Base-by-base conservation (phyloP, 2,797 vertebrate genomes). In the Distichodus sexfasciatus region DNA sequence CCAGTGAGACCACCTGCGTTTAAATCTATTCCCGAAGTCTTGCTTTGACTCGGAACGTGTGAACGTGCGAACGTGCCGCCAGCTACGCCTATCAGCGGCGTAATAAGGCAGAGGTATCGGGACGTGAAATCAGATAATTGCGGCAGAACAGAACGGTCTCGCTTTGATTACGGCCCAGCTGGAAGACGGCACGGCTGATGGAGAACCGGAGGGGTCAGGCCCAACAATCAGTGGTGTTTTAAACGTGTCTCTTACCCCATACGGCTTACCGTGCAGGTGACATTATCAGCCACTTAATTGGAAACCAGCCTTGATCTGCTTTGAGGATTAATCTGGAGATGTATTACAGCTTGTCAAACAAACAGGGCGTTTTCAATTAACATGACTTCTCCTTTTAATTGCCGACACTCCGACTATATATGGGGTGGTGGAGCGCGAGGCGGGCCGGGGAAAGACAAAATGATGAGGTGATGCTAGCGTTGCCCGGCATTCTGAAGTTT, bases 331-430 rank as follows among this genome's bases (percentile, higher is more conserved):
- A 85, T 85, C 71, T 55, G 71, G 81, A 82, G 79, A 76, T 66
- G 72, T 86, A 75, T 86, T 86, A 85, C 84, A 85, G 75, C 80
- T 85, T 82, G 80, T 86, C 85, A 87, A 87, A 87, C 84, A 84
- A n/a, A 86, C 80, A 79, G 83, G 83, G 57, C 78, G 64, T 83
- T 87, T 90, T 88, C 83, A 87, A 87, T 74, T 74, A 76, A 71
- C 62, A 63, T 21, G 10, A 64, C 51, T 73, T n/a, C n/a, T n/a
- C n/a, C n/a, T n/a, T n/a, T 51, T 60, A 71, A 76, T 71, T 72
- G 59, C 62, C 48, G 69, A 60, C 44, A 67, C 15, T 15, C n/a
- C n/a, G n/a, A n/a, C n/a, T n/a, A n/a, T n/a, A n/a, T n/a, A n/a
- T n/a, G n/a, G n/a, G n/a, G n/a, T n/a, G n/a, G n/a, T n/a, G n/a